phyloP scores from a whole-genome alignment of 2,797 vertebrate genomes.

The Chiroxiphia lanceolata region DNA sequence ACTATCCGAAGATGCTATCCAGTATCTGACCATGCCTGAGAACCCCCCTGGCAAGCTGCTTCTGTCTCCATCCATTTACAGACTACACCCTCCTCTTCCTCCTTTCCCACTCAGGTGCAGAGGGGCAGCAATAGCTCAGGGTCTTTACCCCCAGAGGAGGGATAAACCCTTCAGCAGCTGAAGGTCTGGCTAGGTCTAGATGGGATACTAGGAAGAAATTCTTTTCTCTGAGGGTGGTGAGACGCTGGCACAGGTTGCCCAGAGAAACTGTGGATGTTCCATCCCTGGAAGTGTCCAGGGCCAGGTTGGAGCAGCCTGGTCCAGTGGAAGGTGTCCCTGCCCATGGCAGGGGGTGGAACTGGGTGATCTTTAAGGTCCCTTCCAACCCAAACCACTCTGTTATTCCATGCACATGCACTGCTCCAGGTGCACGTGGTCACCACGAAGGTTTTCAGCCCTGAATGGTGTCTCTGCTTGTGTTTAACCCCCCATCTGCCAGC shows the following conservation, averaged over 20 bases:
- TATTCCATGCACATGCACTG: accelerated
- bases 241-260: not conserved
- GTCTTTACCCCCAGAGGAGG: not conserved
- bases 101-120: not conserved
- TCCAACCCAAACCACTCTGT: not conserved
- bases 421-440: accelerated
- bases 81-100: not conserved
- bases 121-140: not conserved
- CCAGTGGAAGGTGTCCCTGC: not conserved
- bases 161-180: not conserved
- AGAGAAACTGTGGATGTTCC: not conserved
- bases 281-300: not conserved
- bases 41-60: accelerated
- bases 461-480: not conserved
- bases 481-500: not conserved
- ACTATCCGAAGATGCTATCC: not conserved
- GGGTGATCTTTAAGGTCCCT: not conserved
- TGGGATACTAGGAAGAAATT: not conserved
- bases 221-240: accelerated
- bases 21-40: not conserved
- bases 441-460: not conserved
- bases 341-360: not conserved
- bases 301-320: not conserved
- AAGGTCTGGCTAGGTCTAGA: not conserved
- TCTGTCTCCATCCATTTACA: not conserved